A percentile compares a stretch with the other conserved stretches of the same genome.
These are phyloP conservation scores for Trachelus stipa DNA, from an alignment of 2,888 invertebrate species.

Conservation along the genomic window DNA sequence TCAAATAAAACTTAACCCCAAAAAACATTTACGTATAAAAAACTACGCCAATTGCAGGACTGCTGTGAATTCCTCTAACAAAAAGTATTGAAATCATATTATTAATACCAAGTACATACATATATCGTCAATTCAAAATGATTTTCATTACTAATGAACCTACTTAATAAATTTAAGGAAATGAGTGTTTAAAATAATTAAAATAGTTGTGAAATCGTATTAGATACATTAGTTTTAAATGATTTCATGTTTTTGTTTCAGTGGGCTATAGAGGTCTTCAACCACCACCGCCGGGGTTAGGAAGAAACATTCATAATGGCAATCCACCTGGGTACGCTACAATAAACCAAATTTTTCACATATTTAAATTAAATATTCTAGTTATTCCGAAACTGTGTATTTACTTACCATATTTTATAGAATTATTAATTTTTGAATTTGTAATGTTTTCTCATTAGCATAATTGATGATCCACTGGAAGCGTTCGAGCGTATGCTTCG, in stretches of 20 bases:
- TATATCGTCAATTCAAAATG: no score
- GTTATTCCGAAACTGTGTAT: slow-evolving; percentile 10
- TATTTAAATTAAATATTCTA: slow-evolving; percentile 5
- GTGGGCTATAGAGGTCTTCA: slow-evolving; percentile 66
- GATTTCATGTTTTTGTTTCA: slow-evolving; percentile 42
- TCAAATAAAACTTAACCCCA: no score
- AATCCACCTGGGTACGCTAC: slow-evolving; percentile 69
- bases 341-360: background rate
- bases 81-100: no score
- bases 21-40: no score
- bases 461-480: slow-evolving; percentile 86
- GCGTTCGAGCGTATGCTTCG: slow-evolving; percentile 88
- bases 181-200: no score
- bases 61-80: no score
- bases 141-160: no score
- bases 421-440: slow-evolving; percentile 11
- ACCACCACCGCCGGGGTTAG: slow-evolving; percentile 73
- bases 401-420: background rate
- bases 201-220: no score
- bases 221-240: slow-evolving; percentile 5
- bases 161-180: no score
- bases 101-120: no score
- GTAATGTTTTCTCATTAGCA: slow-evolving; percentile 65
- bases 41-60: no score
- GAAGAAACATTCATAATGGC: slow-evolving; percentile 65